phyloP scores from a whole-genome alignment of 2,113 vertebrate genomes.

The Cnemophilus loriae region DNA sequence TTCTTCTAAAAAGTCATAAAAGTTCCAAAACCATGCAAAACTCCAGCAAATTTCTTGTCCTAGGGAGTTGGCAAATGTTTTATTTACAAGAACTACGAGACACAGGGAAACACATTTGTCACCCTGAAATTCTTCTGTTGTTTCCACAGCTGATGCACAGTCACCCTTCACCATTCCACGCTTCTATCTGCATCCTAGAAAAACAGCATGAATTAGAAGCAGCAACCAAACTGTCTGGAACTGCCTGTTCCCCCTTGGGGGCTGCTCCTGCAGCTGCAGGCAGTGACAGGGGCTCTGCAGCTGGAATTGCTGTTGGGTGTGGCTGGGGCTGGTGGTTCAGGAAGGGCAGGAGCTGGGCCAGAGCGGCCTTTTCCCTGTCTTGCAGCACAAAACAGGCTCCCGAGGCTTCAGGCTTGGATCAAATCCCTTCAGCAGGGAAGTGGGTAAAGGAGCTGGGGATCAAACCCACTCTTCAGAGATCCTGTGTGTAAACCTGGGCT shows the following conservation, averaged over 20 bases:
- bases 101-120: neutral
- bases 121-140: neutral
- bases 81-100: neutral
- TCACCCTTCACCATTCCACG: neutral
- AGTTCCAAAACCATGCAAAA: neutral
- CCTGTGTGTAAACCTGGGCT: neutral
- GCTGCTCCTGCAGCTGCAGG: neutral
- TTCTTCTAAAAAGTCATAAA: neutral
- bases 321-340: neutral
- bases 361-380: neutral
- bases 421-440: too few species aligned
- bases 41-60: neutral
- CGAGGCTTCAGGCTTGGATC: neutral
- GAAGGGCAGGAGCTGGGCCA: neutral
- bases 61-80: neutral
- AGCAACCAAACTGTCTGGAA: neutral
- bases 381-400: fast-evolving
- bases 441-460: neutral
- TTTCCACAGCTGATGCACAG: neutral
- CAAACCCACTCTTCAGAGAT: neutral
- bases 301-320: neutral
- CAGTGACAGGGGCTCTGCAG: neutral
- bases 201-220: neutral
- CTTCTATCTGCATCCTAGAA: neutral
- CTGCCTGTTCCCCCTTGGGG: neutral